Percentiles rank a stretch among this genome's conserved stretches.
These are phyloP conservation scores for Timandra comae DNA, from an alignment of 2,888 invertebrate genomes.

Conservation along the genomic window DNA sequence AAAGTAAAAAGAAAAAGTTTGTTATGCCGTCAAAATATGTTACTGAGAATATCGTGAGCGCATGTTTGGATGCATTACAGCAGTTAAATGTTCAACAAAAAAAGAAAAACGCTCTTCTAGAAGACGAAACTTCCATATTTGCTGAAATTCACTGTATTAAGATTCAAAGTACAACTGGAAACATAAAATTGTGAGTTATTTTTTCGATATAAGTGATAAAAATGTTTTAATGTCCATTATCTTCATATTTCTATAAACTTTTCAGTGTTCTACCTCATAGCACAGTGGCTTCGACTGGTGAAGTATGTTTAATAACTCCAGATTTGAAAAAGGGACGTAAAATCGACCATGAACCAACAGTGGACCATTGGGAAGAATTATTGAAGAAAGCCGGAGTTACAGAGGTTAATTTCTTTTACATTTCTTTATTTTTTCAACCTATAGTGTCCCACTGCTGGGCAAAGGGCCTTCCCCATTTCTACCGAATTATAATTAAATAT, in stretches of 20 bases:
- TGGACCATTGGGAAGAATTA: conserved; percentile 83
- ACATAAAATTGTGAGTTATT: conserved; percentile 78
- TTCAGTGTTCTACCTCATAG: conserved; percentile 73
- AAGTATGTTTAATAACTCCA: conserved; percentile 86
- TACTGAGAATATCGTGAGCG: conserved; percentile 39
- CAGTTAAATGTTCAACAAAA: conserved; percentile 40
- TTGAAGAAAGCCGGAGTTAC: conserved; percentile 78
- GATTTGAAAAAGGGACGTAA: conserved; percentile 84
- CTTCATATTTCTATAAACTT: conserved; percentile 1
- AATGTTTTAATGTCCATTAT: background rate
- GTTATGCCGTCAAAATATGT: conserved; percentile 52
- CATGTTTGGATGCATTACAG: conserved; percentile 47
- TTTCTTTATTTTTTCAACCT: no score
- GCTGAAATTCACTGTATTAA: conserved; percentile 79
- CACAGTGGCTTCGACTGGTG: conserved; percentile 79
- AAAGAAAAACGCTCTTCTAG: conserved; percentile 70
- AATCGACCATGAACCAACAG: conserved; percentile 84
- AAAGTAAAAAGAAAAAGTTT: conserved; percentile 40
- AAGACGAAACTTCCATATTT: conserved; percentile 75
- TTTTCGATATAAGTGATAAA: background rate
- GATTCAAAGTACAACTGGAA: conserved; percentile 78
- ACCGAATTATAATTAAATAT: no score
- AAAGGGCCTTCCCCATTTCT: background rate
- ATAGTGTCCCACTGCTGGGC: no score
- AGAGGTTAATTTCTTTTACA: conserved; percentile 39